Evolutionary conservation across 2,113 vertebrate genomes (phyloP), one percentile per base, ranked within the genome.

Genomic region (Oncorhynchus masou): DNA sequence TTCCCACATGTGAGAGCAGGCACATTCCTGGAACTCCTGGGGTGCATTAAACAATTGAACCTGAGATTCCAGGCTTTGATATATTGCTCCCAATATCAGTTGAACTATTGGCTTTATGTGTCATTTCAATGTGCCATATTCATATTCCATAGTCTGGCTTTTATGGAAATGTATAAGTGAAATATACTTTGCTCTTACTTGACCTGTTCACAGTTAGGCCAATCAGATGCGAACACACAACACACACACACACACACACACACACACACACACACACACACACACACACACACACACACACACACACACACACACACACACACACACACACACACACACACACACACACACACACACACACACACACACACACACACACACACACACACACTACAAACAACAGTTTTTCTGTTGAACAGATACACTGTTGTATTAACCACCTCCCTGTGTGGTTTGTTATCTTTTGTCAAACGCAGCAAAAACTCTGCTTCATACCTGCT

Each of bases 1-100:
- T 87, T 89, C 79, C 85, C 85, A 83, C 80, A 87, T 81, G 82
- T 82, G 73, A 70, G 25, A 79, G 76, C 60, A 62, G n/a, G 59
- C 73, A 73, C 29, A 57, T 87, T 83, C 81, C 29, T 62, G 78
- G 76, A 86, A 83, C 45, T 48, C 48, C 20, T 82, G 82, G 85
- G 76, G 75, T 1, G 15, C 77, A 27, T 29, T 73, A 39, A 78
- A 80, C 60, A 81, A 76, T 84, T 85, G 73, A 80, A 86, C 85
- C 84, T 84, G 76, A 88, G 80, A 85, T 84, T 19, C 13, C 59
- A 76, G 72, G 51, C 4, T 71, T 62, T 25, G 77, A 57, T 83
- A 88, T 81, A 74, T 34, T 54, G 54, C 66, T 85, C 73, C 68
- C 74, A 20, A 34, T 67, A 74, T 75, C 70, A 12, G 27, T 76